Evolutionary conservation across 2,113 vertebrate species (phyloP).

Genomic region (Trogon melanurus): DNA sequence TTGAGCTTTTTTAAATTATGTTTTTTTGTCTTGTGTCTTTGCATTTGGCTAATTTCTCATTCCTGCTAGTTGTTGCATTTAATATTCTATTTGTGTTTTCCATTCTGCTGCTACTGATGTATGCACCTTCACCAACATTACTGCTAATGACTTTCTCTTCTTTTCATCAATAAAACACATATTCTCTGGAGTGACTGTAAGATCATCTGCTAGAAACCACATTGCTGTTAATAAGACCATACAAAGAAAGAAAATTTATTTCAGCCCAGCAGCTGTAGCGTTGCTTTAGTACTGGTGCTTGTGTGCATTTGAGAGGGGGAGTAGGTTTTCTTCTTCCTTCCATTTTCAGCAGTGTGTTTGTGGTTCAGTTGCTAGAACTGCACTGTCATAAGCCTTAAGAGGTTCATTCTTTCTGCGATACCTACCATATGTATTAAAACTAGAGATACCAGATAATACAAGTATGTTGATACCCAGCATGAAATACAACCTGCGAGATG

Average conservation of each 20-base stretch:
- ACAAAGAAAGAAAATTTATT: constrained; percentile 29
- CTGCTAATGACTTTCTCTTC: constrained; percentile 42
- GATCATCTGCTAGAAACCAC: constrained; percentile 18
- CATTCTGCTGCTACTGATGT: not conserved
- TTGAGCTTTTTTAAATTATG: too few relatives aligned
- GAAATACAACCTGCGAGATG: not conserved
- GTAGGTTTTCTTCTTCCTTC: not conserved
- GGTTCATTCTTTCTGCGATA: not conserved
- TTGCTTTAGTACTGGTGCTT: not conserved
- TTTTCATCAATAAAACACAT: constrained; percentile 45
- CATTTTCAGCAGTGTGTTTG: not conserved
- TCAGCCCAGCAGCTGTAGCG: not conserved
- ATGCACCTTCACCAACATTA: not conserved
- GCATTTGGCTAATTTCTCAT: not conserved
- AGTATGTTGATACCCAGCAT: not conserved
- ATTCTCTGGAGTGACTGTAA: constrained; percentile 15
- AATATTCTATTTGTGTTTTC: constrained; percentile 52
- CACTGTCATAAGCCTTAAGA: not conserved
- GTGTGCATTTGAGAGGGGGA: fast-evolving
- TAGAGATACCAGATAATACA: not conserved
- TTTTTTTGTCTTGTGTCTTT: not conserved
- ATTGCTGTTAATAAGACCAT: constrained; percentile 32
- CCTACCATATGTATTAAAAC: not conserved
- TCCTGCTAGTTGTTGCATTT: not conserved
- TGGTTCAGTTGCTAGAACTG: not conserved